Evolutionary conservation across 35 echinoderm and acorn worm species (phyloP), one percentile per base, ranked within the genome.

Genomic region (Amphiura filiformis): DNA sequence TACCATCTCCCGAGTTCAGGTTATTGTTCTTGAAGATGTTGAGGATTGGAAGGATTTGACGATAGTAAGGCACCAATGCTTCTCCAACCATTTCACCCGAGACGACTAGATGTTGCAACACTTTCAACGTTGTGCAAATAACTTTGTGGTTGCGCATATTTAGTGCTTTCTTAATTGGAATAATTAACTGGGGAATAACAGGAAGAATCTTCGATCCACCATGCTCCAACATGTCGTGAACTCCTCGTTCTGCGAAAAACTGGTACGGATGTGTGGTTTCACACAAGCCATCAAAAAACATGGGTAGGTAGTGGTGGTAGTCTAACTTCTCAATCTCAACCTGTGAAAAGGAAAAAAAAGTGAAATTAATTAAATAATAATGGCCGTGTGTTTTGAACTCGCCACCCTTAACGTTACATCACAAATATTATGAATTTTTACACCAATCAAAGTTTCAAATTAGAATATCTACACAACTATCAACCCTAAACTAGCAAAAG

Each of bases 201-300:
- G 86, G 78, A n/a, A 94, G 70, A 47, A 98, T 98, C 65, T 94
- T 98, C 18, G 34, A 14, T 15, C 96, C 96, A 20, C 96, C 96
- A 77, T 98, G 96, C 77, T 98, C 96, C 40, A 98, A 78, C 96
- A 98, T 92, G 87, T 98, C 96, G 77, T 98, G 96, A 35, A 98
- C 96, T 11, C 96, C 96, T 98, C 94, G 96, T 15, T 88, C 65
- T 14, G 96, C 89, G 64, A 98, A 98, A 78, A 98, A 98, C 56
- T 94, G 92, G 78, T 94, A 98, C 17, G 96, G 96, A 86, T 98
- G 96, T 75, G 87, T 82, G 13, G 96, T 98, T 84, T 98, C 96
- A 34, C 93, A 84, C 15, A 98, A 82, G 31, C 96, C 96, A 89
- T 93, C 93, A 37, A 94, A 98, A 76, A 94, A 98, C 92, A 98